Percentiles rank a stretch among this genome's conserved stretches.
Conservation (phyloP, 2,113 vertebrate species). For the Callipepla californica region DNA sequence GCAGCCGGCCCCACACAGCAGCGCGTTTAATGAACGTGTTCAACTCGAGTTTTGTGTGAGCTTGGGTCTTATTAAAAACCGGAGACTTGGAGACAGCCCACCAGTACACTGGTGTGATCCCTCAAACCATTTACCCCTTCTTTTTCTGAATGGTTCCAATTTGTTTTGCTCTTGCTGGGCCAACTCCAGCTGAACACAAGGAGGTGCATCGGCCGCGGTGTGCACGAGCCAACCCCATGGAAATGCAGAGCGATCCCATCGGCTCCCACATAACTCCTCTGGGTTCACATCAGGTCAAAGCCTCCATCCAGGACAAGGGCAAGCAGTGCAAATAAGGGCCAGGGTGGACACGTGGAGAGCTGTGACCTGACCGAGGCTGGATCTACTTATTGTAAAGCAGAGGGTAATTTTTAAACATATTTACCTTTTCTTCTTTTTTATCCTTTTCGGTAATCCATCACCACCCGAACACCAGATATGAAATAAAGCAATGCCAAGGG, state of each 20-base stretch:
- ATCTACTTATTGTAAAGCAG: slow-evolving; percentile 1
- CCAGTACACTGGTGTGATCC: neutral
- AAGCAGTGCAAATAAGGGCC: slow-evolving; percentile 38
- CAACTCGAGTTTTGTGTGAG: neutral
- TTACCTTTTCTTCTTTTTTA: too few relatives aligned
- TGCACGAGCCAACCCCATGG: slow-evolving; percentile 15
- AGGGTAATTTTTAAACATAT: neutral
- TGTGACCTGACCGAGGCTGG: neutral
- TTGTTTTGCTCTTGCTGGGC: slow-evolving; percentile 53
- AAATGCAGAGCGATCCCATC: slow-evolving; percentile 35
- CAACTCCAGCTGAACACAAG: slow-evolving; percentile 36
- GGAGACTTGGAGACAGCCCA: slow-evolving; percentile 23
- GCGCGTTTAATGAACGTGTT: neutral
- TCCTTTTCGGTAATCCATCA: neutral
- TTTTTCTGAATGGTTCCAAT: slow-evolving; percentile 50
- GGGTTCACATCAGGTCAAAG: slow-evolving; percentile 46
- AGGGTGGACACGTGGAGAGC: neutral
- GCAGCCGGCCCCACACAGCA: neutral
- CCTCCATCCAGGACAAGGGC: slow-evolving; percentile 18
- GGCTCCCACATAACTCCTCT: neutral
- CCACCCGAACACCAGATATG: neutral
- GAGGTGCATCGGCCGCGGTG: slow-evolving; percentile 29
- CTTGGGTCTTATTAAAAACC: slow-evolving; percentile 20
- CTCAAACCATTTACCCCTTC: slow-evolving; percentile 47
- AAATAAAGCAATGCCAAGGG: neutral